Evolutionary conservation across 37 sponge, comb jelly and placozoan genomes (phyloP).

Genomic region (Petrosia ficiformis): DNA sequence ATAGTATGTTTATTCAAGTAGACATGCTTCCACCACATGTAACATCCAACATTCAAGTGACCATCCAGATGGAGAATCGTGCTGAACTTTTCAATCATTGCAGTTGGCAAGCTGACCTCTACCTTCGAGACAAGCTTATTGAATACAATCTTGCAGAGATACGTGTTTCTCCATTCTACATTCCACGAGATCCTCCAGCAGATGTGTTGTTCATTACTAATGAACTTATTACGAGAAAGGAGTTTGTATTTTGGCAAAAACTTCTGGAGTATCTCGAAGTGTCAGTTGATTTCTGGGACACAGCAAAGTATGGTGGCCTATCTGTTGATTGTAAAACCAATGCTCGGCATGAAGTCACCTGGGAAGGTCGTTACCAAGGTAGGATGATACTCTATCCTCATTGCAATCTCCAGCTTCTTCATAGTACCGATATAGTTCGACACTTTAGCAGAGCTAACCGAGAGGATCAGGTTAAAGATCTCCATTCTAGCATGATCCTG

Average conservation of each 20-base stretch:
- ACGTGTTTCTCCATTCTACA: conserved; percentile 57
- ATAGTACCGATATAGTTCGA: conserved; percentile 29
- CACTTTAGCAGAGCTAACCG: conserved; percentile 43
- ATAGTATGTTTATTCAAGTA: conserved; percentile 59
- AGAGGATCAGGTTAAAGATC: not conserved
- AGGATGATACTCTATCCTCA: conserved; percentile 75
- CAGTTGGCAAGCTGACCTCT: conserved; percentile 59
- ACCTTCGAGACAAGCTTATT: conserved; percentile 64
- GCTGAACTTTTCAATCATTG: conserved; percentile 77
- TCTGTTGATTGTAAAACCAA: conserved; percentile 32
- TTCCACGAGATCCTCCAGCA: conserved; percentile 38
- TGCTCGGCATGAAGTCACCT: conserved; percentile 22
- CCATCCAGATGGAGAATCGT: conserved; percentile 53
- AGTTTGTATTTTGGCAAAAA: conserved; percentile 73
- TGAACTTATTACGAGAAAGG: conserved; percentile 22
- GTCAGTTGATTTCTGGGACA: conserved; percentile 70
- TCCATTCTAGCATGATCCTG: conserved; percentile 61
- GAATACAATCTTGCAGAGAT: conserved; percentile 53
- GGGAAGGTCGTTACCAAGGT: conserved; percentile 43
- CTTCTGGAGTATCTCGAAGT: conserved; percentile 36
- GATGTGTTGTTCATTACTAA: conserved; percentile 66
- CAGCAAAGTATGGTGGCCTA: conserved; percentile 45
- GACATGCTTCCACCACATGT: conserved; percentile 38
- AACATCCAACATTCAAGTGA: conserved; percentile 23
- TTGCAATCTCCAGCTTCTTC: conserved; percentile 26